A percentile compares a stretch with the other conserved stretches of the same genome.
Evolutionary conservation across 2,113 vertebrate genomes (phyloP).

Genomic region (Craseonycteris thonglongyai): DNA sequence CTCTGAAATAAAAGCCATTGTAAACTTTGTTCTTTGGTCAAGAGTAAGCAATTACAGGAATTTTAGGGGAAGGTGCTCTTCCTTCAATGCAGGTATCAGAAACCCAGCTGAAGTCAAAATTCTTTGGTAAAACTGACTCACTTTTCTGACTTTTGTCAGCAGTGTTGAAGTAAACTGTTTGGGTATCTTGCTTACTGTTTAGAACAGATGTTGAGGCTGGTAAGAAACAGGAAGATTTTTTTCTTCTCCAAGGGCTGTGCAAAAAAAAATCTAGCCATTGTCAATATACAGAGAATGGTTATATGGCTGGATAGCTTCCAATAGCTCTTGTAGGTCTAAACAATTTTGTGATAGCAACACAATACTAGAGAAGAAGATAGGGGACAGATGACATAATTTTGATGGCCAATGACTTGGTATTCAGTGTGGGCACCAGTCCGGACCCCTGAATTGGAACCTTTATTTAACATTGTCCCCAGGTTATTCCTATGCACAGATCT

Average conservation of each 20-base stretch:
- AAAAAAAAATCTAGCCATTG: too few relatives aligned
- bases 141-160: background rate
- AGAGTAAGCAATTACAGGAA: background rate
- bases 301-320: too few relatives aligned
- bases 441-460: accelerated
- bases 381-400: background rate
- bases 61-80: background rate
- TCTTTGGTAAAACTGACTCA: background rate
- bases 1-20: background rate
- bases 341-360: background rate
- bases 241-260: too few relatives aligned
- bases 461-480: accelerated
- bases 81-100: background rate
- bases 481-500: accelerated
- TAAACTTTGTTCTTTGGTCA: background rate
- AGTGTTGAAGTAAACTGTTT: background rate
- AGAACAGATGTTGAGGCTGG: background rate
- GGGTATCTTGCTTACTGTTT: background rate
- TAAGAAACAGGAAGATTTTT: background rate
- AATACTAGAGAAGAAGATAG: too few relatives aligned
- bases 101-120: background rate
- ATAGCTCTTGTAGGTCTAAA: background rate
- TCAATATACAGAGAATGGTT: too few relatives aligned
- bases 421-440: background rate
- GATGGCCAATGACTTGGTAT: background rate